These are phyloP conservation scores for Antidorcas marsupialis DNA, from an alignment of 2,113 vertebrate species.

Conservation along the genomic window DNA sequence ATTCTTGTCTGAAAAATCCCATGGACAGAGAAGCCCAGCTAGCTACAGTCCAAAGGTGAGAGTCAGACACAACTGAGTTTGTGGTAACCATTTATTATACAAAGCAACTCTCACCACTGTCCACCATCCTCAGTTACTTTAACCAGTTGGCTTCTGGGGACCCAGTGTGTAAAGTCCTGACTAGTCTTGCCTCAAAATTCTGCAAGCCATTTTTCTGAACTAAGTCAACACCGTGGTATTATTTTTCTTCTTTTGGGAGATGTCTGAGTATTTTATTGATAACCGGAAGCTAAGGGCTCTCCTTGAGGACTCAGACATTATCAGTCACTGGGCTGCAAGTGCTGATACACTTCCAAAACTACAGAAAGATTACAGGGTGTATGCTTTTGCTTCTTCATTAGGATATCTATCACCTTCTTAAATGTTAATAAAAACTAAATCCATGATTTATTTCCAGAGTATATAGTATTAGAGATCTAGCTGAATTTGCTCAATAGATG, in stretches of 20 bases:
- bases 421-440: neutral
- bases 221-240: neutral
- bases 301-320: neutral
- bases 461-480: neutral
- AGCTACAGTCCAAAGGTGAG: neutral
- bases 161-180: neutral
- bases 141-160: neutral
- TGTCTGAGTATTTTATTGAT: neutral
- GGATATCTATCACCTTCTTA: neutral
- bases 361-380: neutral
- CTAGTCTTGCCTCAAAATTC: neutral
- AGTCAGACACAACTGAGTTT: neutral
- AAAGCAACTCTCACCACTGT: neutral
- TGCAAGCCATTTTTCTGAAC: neutral
- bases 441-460: neutral
- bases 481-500: constrained; percentile 5
- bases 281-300: neutral
- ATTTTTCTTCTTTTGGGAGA: neutral
- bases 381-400: neutral
- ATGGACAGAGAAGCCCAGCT: neutral
- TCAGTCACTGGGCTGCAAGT: neutral
- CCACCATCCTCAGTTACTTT: neutral
- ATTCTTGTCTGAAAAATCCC: neutral
- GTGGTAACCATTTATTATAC: neutral
- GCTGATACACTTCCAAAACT: neutral